Evolutionary conservation across 2,888 invertebrate species (phyloP), one percentile per base, ranked within the genome.

Genomic region (Tridacna gigas): DNA sequence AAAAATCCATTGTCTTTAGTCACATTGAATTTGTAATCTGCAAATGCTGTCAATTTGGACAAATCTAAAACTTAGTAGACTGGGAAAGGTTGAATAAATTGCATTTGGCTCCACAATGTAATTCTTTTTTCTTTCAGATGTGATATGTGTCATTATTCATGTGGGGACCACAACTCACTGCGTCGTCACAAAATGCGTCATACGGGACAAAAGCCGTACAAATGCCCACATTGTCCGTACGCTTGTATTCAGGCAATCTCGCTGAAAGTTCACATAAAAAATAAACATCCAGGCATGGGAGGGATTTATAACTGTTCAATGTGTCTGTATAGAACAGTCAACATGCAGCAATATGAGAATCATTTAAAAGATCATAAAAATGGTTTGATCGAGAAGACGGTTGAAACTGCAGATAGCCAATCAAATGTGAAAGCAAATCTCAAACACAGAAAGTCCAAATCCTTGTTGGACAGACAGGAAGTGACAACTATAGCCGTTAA

Each of bases 161-260:
- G 97, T 7, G 96, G 97, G 3, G 97, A 98, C 93, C 97, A 97
- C 95, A 98, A 97, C 94, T 96, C 97, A 0, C 95, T 97, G 88
- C 95, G 97, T 37, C 96, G 97, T 1, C 98, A 98, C 94, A 97
- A 97, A 91, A 96, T 97, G 95, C 96, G 96, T 18, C 98, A 98
- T 94, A 96, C 97, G 11, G 97, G 97, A 22, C 96, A 96, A 74
- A 96, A 96, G 90, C 96, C 96, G 0, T 98, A 98, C 95, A 96
- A 96, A 89, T 98, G 98, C 93, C 96, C 96, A 69, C 96, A 96
- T 92, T 98, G 98, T 92, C 96, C 96, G 0, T 98, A 97, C 94
- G 96, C 96, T 18, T 96, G 97, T 90, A 97, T 98, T 89, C 94
- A 94, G 94, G 97, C 97, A 79, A 97, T 97, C 11, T 96, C 97